phyloP scores from a whole-genome alignment of 23 tunicate genomes.

The Oikopleura dioica region DNA sequence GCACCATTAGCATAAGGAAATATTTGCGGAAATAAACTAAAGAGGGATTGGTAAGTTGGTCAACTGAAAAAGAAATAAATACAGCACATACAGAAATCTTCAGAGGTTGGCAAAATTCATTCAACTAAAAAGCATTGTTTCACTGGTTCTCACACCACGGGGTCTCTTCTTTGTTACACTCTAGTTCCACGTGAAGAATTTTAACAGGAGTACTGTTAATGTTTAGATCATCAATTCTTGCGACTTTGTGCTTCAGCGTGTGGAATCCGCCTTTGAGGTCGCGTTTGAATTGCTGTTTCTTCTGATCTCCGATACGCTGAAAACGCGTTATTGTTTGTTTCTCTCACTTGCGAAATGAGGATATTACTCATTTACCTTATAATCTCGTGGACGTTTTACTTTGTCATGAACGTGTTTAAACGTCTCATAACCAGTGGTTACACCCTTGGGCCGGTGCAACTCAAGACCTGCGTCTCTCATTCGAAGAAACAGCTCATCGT shows the following conservation, averaged over 20 bases:
- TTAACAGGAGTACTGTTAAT: slow-evolving; percentile 16
- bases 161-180: slow-evolving; percentile 12
- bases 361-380: slow-evolving; percentile 51
- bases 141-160: slow-evolving; percentile 27
- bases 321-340: slow-evolving; percentile 33
- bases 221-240: background rate
- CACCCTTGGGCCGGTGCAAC: slow-evolving; percentile 53
- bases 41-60: too few species aligned
- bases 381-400: slow-evolving; percentile 53
- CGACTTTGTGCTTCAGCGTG: slow-evolving; percentile 17
- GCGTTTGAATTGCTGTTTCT: slow-evolving; percentile 16
- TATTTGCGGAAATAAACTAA: too few species aligned
- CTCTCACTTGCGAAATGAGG: too few species aligned
- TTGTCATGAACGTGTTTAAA: slow-evolving; percentile 81
- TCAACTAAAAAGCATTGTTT: too few species aligned
- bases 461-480: slow-evolving; percentile 24
- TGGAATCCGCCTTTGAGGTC: slow-evolving; percentile 15
- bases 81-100: too few species aligned
- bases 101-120: too few species aligned
- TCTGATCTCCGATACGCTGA: background rate
- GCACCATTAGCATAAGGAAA: too few species aligned
- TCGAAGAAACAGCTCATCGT: slow-evolving; percentile 66
- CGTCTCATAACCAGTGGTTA: slow-evolving; percentile 66
- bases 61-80: too few species aligned
- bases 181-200: slow-evolving; percentile 14